These are phyloP conservation scores for Galaxias olidus DNA, from an alignment of 2,797 vertebrate genomes.

Conservation along the genomic window DNA sequence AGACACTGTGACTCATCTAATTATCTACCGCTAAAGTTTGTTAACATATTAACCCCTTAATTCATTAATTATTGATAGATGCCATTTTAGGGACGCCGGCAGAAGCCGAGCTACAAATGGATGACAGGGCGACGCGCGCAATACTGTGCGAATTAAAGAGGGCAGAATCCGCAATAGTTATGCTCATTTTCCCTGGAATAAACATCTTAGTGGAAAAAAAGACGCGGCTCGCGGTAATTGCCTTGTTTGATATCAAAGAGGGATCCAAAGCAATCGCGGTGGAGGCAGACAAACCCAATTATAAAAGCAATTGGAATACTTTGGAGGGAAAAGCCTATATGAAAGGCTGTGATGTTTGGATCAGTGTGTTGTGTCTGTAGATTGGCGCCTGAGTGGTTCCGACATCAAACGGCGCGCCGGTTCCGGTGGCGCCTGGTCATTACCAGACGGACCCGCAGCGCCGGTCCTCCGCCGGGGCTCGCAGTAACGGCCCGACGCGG, in stretches of 20 bases:
- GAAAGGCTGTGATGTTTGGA: slow-evolving; percentile 67
- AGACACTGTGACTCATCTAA: slow-evolving; percentile 72
- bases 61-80: slow-evolving; percentile 72
- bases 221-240: slow-evolving; percentile 66
- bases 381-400: slow-evolving; percentile 65
- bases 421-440: background rate
- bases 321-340: slow-evolving; percentile 65
- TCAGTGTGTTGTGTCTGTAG: slow-evolving; percentile 59
- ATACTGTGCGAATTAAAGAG: slow-evolving; percentile 4
- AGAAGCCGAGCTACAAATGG: slow-evolving; percentile 28
- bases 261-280: slow-evolving; percentile 70
- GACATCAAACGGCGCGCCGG: slow-evolving; percentile 60
- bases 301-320: slow-evolving; percentile 71
- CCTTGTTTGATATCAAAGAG: slow-evolving; percentile 68
- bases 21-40: slow-evolving; percentile 73
- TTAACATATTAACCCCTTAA: slow-evolving; percentile 72
- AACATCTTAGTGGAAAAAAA: slow-evolving; percentile 47
- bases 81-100: slow-evolving; percentile 35
- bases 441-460: slow-evolving; percentile 34
- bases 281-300: slow-evolving; percentile 73
- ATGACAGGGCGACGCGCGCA: slow-evolving; percentile 11
- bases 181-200: slow-evolving; percentile 46
- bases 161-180: slow-evolving; percentile 45
- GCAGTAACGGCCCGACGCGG: too few species aligned
- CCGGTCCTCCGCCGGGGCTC: background rate